Evolutionary conservation across 2,797 vertebrate genomes (phyloP), one percentile per base, ranked within the genome.

Genomic region (Anabas testudineus): DNA sequence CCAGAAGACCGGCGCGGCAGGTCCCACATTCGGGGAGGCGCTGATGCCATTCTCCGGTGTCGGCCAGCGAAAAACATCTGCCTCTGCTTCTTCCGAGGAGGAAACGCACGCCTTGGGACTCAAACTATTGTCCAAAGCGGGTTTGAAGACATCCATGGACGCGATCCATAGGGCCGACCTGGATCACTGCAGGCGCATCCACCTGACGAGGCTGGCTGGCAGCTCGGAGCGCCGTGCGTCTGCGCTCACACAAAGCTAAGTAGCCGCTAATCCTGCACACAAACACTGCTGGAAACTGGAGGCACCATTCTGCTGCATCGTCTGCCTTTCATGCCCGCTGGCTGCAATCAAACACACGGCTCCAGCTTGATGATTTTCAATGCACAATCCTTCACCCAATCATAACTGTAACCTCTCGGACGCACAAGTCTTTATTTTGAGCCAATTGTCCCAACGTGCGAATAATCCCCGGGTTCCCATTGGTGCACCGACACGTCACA

Each of bases 141-240:
- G 92, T 91, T 93, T 95, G 94, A 94, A 94, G 88, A 95, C 94
- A 93, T 98, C 97, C 97, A 98, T 98, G 90, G 93, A 94, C 91
- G 88, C 95, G 94, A 96, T 96, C 97, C 97, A 97, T 97, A 96
- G 92, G 94, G 91, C 86, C 94, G 90, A 91, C 92, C 88, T 83
- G 92, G 82, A 84, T 88, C 87, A 86, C 86, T 81, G 85, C 89
- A 86, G 85, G 89, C 89, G 85, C 85, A 82, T 89, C 87, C 91
- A 93, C 88, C 91, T 92, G 92, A 81, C 85, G 80, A 78, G 80
- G 71, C 72, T 41, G 73, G 67, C 77, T 32, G 75, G 70, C 80
- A 74, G 78, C 79, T 84, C 81, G 62, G 67, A 67, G 83, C 82
- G 71, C 83, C 57, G 81, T 74, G 78, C 67, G 72, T 68, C 67